These are phyloP conservation scores for Tanytarsus gracilentus DNA, from an alignment of 2,888 invertebrate genomes.

Conservation along the genomic window DNA sequence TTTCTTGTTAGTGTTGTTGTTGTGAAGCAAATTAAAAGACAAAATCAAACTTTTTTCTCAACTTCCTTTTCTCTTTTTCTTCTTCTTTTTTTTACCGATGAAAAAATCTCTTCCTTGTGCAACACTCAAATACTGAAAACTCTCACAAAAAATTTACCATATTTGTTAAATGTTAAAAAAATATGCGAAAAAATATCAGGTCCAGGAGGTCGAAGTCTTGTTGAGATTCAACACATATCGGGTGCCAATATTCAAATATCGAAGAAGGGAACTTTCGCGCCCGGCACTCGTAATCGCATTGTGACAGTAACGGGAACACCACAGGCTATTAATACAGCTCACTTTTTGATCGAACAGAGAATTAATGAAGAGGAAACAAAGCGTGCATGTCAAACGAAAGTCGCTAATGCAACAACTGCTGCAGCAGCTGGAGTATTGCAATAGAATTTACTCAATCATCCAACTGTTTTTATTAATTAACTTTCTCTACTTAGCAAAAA, in stretches of 20 bases:
- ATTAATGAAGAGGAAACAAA: slow-evolving; percentile 93
- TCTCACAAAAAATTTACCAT: too few relatives aligned
- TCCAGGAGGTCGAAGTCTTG: slow-evolving; percentile 90
- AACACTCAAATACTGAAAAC: not conserved
- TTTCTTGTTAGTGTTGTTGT: too few relatives aligned
- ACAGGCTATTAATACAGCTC: slow-evolving; percentile 82
- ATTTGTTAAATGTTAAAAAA: slow-evolving; percentile 24
- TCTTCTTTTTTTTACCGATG: not conserved
- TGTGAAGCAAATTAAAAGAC: slow-evolving; percentile 21
- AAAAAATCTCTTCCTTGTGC: slow-evolving; percentile 2
- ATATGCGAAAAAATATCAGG: slow-evolving; percentile 46
- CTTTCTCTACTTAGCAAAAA: too few relatives aligned
- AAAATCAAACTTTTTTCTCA: slow-evolving; percentile 19
- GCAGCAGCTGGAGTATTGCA: slow-evolving; percentile 32
- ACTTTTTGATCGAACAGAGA: slow-evolving; percentile 92
- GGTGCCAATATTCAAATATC: slow-evolving; percentile 98
- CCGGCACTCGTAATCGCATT: slow-evolving; percentile 93
- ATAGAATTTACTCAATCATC: slow-evolving; percentile 30
- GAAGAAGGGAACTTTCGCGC: slow-evolving; percentile 95
- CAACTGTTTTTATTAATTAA: slow-evolving; percentile 28
- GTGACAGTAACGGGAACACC: slow-evolving; percentile 89
- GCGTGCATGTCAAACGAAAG: slow-evolving; percentile 76
- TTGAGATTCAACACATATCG: slow-evolving; percentile 94
- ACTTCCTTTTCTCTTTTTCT: slow-evolving; percentile 28
- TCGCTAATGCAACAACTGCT: slow-evolving; percentile 45